Conservation (phyloP, 1,140 invertebrate species). For the Musca vetustissima region DNA sequence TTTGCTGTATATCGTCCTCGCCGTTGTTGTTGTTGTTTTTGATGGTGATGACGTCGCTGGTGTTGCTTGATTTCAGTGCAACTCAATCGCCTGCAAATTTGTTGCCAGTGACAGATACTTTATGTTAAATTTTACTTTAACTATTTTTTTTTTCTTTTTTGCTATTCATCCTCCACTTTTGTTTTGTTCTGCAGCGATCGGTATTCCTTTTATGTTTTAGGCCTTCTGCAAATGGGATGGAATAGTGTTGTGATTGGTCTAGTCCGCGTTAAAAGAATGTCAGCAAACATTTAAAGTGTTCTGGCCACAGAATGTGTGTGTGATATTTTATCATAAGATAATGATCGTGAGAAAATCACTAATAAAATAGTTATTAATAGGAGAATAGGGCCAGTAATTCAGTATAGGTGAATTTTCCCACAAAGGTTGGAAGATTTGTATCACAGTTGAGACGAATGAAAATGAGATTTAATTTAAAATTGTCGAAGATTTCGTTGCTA, state of each 20-base stretch:
- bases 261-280: not conserved
- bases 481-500: too few relatives aligned
- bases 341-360: slow-evolving; percentile 20
- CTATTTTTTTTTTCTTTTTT: not conserved
- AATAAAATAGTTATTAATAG: slow-evolving; percentile 20
- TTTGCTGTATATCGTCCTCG: too few relatives aligned
- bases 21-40: too few relatives aligned
- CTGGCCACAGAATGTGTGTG: not conserved
- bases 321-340: slow-evolving; percentile 23
- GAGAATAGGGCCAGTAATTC: too few relatives aligned
- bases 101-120: slow-evolving; percentile 30
- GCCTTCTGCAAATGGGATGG: slow-evolving; percentile 4
- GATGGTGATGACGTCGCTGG: not conserved
- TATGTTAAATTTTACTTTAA: slow-evolving; percentile 16
- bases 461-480: too few relatives aligned
- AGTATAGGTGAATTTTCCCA: too few relatives aligned
- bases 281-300: slow-evolving; percentile 12
- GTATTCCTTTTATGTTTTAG: slow-evolving; percentile 13
- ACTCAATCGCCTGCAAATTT: slow-evolving; percentile 28
- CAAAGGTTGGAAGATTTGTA: too few relatives aligned
- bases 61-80: slow-evolving; percentile 18
- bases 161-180: not conserved
- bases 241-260: slow-evolving; percentile 6
- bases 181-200: not conserved
- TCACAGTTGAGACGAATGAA: too few relatives aligned